Conservation (phyloP, 1,140 invertebrate species). For the Alviniconcha marisindica region DNA sequence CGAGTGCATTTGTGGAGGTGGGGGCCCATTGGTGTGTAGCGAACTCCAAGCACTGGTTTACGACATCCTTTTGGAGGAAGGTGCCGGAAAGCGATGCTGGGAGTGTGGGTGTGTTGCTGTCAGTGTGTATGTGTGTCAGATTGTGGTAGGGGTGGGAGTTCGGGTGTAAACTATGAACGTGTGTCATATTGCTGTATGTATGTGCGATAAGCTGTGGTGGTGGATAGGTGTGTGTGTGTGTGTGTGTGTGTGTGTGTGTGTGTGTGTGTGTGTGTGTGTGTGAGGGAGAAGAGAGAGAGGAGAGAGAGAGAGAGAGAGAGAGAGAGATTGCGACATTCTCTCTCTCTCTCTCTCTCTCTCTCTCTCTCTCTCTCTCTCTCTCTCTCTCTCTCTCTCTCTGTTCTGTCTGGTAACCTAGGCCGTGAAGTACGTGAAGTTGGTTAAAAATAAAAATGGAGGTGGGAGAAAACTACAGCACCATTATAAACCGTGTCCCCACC, state of each 20-base stretch:
- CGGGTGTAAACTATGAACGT: not conserved
- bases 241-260: not conserved
- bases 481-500: too few species aligned
- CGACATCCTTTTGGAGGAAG: too few species aligned
- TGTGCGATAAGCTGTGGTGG: not conserved
- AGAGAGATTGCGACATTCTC: not conserved
- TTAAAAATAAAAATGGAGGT: too few species aligned
- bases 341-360: not conserved
- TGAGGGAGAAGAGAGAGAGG: too few species aligned
- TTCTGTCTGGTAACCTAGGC: not conserved
- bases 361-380: conserved; percentile 16
- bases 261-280: not conserved
- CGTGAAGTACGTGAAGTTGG: too few species aligned
- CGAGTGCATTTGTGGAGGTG: too few species aligned
- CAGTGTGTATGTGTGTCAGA: not conserved
- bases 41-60: too few species aligned
- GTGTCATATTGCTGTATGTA: not conserved
- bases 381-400: not conserved
- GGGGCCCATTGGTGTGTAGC: too few species aligned
- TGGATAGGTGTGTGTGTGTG: conserved; percentile 3
- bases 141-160: not conserved
- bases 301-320: too few species aligned
- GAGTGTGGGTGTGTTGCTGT: too few species aligned
- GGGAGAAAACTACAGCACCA: too few species aligned
- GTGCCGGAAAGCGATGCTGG: too few species aligned